Percentiles rank a stretch among this genome's conserved stretches.
These are phyloP conservation scores for Mohoua ochrocephala DNA, from an alignment of 2,113 vertebrate species.

Conservation along the genomic window DNA sequence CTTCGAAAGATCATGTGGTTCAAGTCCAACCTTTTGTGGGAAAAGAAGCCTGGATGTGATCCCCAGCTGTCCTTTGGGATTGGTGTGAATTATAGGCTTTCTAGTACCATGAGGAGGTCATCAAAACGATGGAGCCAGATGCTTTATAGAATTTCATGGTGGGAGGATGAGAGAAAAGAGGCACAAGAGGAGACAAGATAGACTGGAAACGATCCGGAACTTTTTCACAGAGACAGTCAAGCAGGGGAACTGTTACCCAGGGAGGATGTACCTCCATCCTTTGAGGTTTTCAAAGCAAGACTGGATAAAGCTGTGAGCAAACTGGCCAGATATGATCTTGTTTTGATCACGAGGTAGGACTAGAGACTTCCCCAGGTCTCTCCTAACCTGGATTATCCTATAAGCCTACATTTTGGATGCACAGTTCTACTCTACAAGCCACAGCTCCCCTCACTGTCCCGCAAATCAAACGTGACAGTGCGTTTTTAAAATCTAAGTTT, in stretches of 20 bases:
- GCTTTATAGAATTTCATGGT: background rate
- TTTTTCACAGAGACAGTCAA: background rate
- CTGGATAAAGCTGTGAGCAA: background rate
- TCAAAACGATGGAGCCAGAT: background rate
- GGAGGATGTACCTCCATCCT: background rate
- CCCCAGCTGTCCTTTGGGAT: background rate
- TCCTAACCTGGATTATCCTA: background rate
- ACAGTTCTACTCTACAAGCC: background rate
- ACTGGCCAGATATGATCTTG: background rate
- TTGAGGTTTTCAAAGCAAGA: background rate
- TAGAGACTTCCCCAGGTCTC: background rate
- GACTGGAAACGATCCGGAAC: background rate
- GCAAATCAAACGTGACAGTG: background rate
- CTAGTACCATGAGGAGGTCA: background rate
- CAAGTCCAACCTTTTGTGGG: background rate
- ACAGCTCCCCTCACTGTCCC: background rate
- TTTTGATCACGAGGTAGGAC: background rate
- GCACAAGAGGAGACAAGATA: background rate
- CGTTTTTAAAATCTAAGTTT: background rate
- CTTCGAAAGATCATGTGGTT: background rate
- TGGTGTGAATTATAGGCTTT: background rate
- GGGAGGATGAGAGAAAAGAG: background rate
- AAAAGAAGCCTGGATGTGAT: background rate
- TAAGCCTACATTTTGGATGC: background rate
- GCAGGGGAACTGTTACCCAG: background rate